Evolutionary conservation across 2,113 vertebrate genomes (phyloP), one percentile per base, ranked within the genome.

Genomic region (Panthera leo): DNA sequence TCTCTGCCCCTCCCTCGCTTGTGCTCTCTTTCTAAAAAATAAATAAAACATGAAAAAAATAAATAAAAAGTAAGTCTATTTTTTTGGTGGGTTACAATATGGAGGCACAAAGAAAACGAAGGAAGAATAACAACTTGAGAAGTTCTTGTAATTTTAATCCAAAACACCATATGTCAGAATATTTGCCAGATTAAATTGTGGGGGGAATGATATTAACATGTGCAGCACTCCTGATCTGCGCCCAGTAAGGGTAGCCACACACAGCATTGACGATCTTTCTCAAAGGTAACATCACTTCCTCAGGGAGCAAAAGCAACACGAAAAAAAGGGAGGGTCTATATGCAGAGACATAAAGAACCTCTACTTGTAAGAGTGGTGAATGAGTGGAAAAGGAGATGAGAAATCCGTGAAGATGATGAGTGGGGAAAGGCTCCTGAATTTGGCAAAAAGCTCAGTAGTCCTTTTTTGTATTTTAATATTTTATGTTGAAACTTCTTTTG

Each of bases 401-500:
- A 89, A 94, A 48, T 51, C 76, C 51, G 14, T n/a, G 36, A 75
- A 23, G 29, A 23, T 31, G 84, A n/a, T 51, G 51, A 92, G 65
- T 89, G 71, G 89, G 78, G 39, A 97, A 68, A 89, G 7, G 2
- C 9, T 96, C 58, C 71, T 25, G 36, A 80, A 71, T 25, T 53
- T 94, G 94, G 78, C 45, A 58, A 39, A 76, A 55, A 70, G 73
- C 73, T 87, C 82, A 84, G 42, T 21, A 42, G 70, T 91, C 53
- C 53, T 65, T 70, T 85, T 71, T 63, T 31, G 65, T 53, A 65
- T 91, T 39, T 53, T 67, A 31, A 19, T 80, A 61, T 88, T 89
- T 79, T 84, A 70, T 79, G 27, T 23, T 23, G 27, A 25, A 4
- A 93, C 23, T 82, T 65, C 51, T 73, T 91, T 36, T 67, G 39